Evolutionary conservation across 2,888 invertebrate genomes (phyloP), one percentile per base, ranked within the genome.

Genomic region (Tethea ocularis): DNA sequence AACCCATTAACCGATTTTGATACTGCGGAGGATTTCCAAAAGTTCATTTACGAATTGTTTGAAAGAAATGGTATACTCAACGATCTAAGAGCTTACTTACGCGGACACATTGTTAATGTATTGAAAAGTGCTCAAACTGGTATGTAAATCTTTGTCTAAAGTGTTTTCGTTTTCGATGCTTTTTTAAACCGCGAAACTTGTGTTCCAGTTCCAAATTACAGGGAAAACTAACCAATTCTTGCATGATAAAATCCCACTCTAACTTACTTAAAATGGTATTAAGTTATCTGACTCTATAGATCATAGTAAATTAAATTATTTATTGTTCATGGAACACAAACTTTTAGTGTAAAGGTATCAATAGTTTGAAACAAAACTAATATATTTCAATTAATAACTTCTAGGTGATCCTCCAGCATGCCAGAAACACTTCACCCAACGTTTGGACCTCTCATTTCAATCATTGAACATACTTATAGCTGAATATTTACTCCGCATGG

Each of bases 391-490:
- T 7, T 38, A 6, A n/a, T n/a, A 6, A n/a, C 13, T 78, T 78
- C 17, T 58, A 93, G 93, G 90, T 57, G 83, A 84, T 7, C 73
- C 78, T 38, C 83, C 82, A n/a, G 53, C 78, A 46, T 87, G 88
- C 60, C 87, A 89, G 63, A 88, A 88, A 67, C 72, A 87, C 63
- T 88, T 89, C 58, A 84, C 84, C 1, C 88, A 93, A 63, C 84
- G 90, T 0, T 71, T 93, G 36, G 94, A 94, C 51, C 88, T 93
- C 0, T 87, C 89, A 56, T 86, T 87, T 64, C 95, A 95, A 84
- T 95, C 95, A n/a, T 69, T 95, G 15, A 95, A 95, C 78, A 91
- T 95, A 56, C 81, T 95, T 26, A 86, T 95, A 52, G 94, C 94
- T 10, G 95, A 95, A 80, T 95, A 94, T 83, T 86, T 95, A 57